phyloP scores from a whole-genome alignment of 2,113 vertebrate species.

The Eidolon helvum region DNA sequence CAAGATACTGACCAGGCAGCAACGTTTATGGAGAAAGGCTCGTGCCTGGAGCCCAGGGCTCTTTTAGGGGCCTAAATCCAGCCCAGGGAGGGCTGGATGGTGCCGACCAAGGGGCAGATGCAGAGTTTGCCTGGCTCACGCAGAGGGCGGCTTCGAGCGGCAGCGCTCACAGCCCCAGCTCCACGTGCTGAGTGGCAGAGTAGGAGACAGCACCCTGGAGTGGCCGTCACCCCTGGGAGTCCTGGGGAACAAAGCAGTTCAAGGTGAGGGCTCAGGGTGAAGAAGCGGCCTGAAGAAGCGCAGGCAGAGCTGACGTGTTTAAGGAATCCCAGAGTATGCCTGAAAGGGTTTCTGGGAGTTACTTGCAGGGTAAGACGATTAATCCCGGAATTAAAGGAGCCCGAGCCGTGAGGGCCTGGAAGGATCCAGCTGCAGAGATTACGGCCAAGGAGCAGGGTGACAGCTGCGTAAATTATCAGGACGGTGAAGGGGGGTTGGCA shows the following conservation, averaged over 20 bases:
- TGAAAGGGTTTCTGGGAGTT: not conserved
- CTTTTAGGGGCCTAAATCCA: rapidly evolving
- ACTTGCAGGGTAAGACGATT: not conserved
- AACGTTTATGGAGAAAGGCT: not conserved
- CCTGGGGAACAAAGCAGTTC: not conserved
- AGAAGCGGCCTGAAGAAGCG: not conserved
- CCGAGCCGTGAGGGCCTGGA: not conserved
- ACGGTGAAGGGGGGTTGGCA: rapidly evolving
- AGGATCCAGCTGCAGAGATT: not conserved
- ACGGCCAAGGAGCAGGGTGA: not conserved
- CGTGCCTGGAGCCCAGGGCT: not conserved
- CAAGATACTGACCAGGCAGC: not conserved
- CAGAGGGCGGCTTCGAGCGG: not conserved
- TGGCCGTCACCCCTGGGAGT: rapidly evolving
- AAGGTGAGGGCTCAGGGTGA: rapidly evolving
- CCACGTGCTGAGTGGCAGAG: rapidly evolving
- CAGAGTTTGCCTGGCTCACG: rapidly evolving
- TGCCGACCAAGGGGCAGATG: not conserved
- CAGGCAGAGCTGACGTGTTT: not conserved
- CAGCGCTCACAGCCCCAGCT: rapidly evolving
- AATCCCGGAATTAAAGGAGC: not conserved
- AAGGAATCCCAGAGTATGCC: not conserved
- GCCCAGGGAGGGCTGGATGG: rapidly evolving
- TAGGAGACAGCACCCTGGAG: rapidly evolving
- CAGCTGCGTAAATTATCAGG: not conserved